These are phyloP conservation scores for Numenius arquata DNA, from an alignment of 2,113 vertebrate species.

Conservation along the genomic window DNA sequence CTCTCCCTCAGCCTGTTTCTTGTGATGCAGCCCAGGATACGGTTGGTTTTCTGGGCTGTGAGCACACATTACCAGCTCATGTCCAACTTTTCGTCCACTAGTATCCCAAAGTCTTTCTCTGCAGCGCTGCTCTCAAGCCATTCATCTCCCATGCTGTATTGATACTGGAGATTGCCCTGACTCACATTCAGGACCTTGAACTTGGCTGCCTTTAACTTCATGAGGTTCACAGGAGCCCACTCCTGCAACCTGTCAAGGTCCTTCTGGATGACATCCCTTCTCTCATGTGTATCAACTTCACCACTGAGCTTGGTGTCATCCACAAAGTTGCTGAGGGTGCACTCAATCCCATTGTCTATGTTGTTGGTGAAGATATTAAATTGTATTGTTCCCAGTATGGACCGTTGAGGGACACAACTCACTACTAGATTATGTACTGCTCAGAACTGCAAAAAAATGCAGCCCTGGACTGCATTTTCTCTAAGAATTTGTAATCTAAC, in stretches of 20 bases:
- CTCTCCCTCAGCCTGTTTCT: accelerated
- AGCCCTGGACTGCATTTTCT: neutral
- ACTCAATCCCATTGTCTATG: neutral
- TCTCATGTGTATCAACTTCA: neutral
- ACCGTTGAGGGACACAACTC: neutral
- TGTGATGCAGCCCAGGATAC: neutral
- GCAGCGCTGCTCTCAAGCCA: neutral
- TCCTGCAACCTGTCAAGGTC: neutral
- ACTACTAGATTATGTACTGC: neutral
- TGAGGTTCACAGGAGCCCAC: accelerated
- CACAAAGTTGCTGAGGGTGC: neutral
- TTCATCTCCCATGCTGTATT: neutral
- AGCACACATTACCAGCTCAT: accelerated
- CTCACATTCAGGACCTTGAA: neutral
- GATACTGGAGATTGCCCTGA: accelerated
- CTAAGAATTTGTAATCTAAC: neutral
- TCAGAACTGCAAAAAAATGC: neutral
- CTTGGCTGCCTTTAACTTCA: neutral
- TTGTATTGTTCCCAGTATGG: neutral
- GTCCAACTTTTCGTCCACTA: neutral
- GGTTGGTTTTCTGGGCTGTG: accelerated
- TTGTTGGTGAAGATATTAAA: neutral
- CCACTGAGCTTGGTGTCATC: neutral
- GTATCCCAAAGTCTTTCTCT: accelerated
- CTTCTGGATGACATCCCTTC: neutral